Evolutionary conservation across 2,888 invertebrate genomes (phyloP).

Genomic region (Tenthredo scrophulariae): DNA sequence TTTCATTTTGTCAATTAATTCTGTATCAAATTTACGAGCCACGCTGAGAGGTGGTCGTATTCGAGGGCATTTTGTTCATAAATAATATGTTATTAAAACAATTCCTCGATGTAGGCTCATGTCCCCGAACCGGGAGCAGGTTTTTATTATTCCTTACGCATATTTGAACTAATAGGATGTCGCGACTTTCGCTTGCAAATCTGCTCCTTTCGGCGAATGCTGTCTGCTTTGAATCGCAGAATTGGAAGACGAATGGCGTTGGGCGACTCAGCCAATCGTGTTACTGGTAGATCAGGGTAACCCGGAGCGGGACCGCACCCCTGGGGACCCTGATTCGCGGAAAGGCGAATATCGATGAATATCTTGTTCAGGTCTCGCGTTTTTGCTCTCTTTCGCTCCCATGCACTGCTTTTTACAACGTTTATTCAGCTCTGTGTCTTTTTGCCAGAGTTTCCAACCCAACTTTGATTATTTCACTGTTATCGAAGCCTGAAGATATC

Average conservation of each 20-base stretch:
- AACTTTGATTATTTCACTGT: neutral
- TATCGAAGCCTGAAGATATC: neutral
- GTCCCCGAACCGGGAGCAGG: neutral
- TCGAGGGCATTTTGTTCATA: neutral
- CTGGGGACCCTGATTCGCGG: slow-evolving; percentile 27
- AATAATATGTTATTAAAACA: slow-evolving; percentile 27
- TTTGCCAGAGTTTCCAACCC: neutral
- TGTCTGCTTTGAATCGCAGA: slow-evolving; percentile 35
- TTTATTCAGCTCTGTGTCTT: neutral
- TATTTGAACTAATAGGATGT: slow-evolving; percentile 44
- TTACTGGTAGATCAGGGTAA: slow-evolving; percentile 34
- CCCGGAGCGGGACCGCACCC: slow-evolving; percentile 25
- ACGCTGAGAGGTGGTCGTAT: neutral
- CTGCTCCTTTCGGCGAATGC: slow-evolving; percentile 13
- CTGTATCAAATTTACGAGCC: slow-evolving; percentile 27
- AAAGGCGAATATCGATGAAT: slow-evolving; percentile 42
- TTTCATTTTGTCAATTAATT: slow-evolving; percentile 39
- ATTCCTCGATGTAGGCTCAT: neutral
- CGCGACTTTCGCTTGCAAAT: slow-evolving; percentile 30
- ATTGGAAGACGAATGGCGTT: slow-evolving; percentile 43
- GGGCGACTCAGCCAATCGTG: slow-evolving; percentile 40
- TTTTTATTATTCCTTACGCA: slow-evolving; percentile 54
- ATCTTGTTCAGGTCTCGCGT: neutral
- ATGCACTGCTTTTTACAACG: neutral
- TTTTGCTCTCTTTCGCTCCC: neutral